These are phyloP conservation scores for Labeo rohita DNA, from an alignment of 2,113 vertebrate genomes.

Conservation along the genomic window DNA sequence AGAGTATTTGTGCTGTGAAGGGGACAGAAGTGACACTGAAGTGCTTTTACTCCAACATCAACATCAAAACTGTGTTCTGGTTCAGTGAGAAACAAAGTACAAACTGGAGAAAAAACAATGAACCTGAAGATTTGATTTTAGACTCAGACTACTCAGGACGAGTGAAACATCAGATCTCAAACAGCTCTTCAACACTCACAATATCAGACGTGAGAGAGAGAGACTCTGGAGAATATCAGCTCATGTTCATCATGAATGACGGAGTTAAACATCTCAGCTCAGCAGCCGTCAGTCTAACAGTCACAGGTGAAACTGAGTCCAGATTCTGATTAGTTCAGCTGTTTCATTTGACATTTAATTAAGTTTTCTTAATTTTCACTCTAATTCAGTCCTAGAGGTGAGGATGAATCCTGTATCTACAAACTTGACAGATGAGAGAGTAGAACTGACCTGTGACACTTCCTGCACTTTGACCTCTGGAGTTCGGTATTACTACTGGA, in stretches of 20 bases:
- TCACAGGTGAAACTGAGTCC: constrained; percentile 36
- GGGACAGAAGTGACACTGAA: neutral
- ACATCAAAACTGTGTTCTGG: constrained; percentile 36
- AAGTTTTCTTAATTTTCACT: neutral
- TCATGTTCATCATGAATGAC: constrained; percentile 41
- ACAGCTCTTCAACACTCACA: constrained; percentile 9
- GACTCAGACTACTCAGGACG: constrained; percentile 52
- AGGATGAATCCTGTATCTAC: neutral
- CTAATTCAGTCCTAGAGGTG: constrained; percentile 38
- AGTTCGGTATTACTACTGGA: neutral
- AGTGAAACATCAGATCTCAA: neutral
- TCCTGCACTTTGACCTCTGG: neutral
- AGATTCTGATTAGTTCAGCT: neutral
- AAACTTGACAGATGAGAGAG: neutral
- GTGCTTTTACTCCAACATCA: neutral
- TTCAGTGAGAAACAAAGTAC: constrained; percentile 40
- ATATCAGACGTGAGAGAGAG: constrained; percentile 44
- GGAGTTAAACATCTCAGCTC: neutral
- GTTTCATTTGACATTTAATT: neutral
- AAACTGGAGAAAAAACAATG: constrained; percentile 39
- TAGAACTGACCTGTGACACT: constrained; percentile 22
- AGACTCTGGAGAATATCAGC: constrained; percentile 52
- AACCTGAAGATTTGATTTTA: constrained; percentile 51
- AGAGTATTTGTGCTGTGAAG: constrained; percentile 32
- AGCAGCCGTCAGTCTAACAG: constrained; percentile 22